Evolutionary conservation across 2,797 vertebrate species (phyloP), one percentile per base, ranked within the genome.

Genomic region (Hypotaenidia philippensis): DNA sequence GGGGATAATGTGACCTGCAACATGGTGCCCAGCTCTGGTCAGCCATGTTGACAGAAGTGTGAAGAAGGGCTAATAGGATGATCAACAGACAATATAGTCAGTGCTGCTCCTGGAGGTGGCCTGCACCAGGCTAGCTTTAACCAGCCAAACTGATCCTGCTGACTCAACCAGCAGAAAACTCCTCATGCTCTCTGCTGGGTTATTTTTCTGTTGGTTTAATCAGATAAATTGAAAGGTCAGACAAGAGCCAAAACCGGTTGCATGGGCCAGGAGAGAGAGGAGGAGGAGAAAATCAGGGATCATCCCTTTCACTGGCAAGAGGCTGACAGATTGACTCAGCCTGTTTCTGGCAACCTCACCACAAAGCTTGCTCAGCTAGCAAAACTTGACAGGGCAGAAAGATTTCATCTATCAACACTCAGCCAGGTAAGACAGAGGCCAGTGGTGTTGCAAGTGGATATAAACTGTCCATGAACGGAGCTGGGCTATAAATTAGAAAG

Each of bases 31-130:
- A 31, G 27, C 5, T 47, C 36, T 40, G 40, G 29, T 25, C 63
- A 70, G 14, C 8, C 0, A 1, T 3, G 21, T 17, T 38, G 23
- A 50, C 11, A n/a, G 41, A 76, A 8, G 2, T 9, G 14, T 38
- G 63, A 53, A 52, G 31, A 29, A 57, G n/a, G 13, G 13, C 61
- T 84, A 32, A 27, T 5, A 61, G 53, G 23, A 23, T 14, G 26
- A 55, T 26, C 17, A 49, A 11, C 41, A 53, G 52, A 34, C 8
- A 40, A 36, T 23, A 41, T 6, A 25, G 13, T 13, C 1, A 1
- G 5, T 38, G 61, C 2, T 1, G 41, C 19, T 82, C 14, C 44
- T 23, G 53, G 20, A 16, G 2, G 20, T 29, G 55, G 27, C 15
- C 36, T 40, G 40, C 75, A 64, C 4, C 31, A 70, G 40, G 26